Conservation (phyloP, 2,113 vertebrate species). For the Hoplias malabaricus region DNA sequence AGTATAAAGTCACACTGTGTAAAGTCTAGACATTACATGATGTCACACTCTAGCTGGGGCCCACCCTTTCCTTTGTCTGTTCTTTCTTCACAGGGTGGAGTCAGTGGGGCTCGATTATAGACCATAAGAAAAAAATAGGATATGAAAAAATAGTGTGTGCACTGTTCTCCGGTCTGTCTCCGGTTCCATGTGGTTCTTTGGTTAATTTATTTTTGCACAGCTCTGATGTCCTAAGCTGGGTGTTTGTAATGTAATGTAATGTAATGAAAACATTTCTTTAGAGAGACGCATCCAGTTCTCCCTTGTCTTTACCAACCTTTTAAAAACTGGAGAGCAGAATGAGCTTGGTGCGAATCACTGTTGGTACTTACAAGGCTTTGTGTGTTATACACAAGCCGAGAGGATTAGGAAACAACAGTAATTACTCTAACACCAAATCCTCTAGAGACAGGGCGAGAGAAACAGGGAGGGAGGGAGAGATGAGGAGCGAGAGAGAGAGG, state of each 20-base stretch:
- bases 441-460: background rate
- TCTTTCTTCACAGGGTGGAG: background rate
- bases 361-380: background rate
- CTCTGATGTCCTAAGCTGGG: too few relatives aligned
- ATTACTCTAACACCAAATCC: background rate
- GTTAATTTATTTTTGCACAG: background rate
- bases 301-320: background rate
- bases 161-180: background rate
- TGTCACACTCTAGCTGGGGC: background rate
- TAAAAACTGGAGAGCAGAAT: background rate
- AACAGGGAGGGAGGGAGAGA: background rate
- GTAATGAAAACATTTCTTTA: too few relatives aligned
- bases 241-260: too few relatives aligned
- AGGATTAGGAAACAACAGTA: constrained; percentile 6
- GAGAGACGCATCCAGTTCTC: too few relatives aligned
- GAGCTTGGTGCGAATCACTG: background rate
- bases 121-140: too few relatives aligned
- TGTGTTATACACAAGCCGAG: background rate
- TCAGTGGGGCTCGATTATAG: too few relatives aligned
- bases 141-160: too few relatives aligned
- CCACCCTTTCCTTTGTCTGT: background rate
- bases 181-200: background rate
- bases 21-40: too few relatives aligned
- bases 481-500: background rate
- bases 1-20: too few relatives aligned